These are phyloP conservation scores for Netelia inedita DNA, from an alignment of 2,888 invertebrate species.

Conservation along the genomic window DNA sequence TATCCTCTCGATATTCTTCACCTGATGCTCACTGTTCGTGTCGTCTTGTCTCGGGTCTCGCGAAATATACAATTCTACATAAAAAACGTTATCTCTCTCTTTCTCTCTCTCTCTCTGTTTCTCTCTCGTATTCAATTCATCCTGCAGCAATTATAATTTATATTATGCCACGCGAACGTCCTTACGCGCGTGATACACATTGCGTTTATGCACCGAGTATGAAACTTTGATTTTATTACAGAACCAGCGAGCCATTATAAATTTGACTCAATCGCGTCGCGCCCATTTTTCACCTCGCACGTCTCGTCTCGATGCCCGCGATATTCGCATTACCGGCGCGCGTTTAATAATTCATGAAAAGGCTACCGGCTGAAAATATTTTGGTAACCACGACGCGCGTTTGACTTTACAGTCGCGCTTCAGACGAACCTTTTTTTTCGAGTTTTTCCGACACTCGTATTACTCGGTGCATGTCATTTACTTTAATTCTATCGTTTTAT, in stretches of 20 bases:
- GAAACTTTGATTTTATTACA: conserved; percentile 68
- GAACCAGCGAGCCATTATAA: conserved; percentile 58
- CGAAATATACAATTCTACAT: background rate
- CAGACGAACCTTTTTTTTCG: conserved; percentile 30
- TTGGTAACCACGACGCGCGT: conserved; percentile 60
- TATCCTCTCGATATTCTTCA: conserved; percentile 22
- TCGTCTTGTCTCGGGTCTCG: background rate
- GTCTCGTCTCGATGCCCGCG: background rate
- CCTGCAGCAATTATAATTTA: conserved; percentile 31
- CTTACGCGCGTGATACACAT: conserved; percentile 8
- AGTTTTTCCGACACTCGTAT: background rate
- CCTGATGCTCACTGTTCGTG: background rate
- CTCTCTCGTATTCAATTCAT: conserved; percentile 28
- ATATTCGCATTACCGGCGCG: conserved; percentile 33
- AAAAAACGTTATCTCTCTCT: background rate
- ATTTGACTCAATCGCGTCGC: conserved; percentile 60
- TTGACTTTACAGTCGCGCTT: conserved; percentile 39
- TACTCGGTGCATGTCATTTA: background rate
- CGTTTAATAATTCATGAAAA: conserved; percentile 69
- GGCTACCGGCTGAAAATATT: conserved; percentile 58
- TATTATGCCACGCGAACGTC: conserved; percentile 20
- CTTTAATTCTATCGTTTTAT: background rate
- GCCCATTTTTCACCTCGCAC: conserved; percentile 15
- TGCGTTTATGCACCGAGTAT: conserved; percentile 27
- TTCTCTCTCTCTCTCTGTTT: background rate